Evolutionary conservation across 2,888 invertebrate genomes (phyloP), one percentile per base, ranked within the genome.

Genomic region (Brachypalpus laphriformis): DNA sequence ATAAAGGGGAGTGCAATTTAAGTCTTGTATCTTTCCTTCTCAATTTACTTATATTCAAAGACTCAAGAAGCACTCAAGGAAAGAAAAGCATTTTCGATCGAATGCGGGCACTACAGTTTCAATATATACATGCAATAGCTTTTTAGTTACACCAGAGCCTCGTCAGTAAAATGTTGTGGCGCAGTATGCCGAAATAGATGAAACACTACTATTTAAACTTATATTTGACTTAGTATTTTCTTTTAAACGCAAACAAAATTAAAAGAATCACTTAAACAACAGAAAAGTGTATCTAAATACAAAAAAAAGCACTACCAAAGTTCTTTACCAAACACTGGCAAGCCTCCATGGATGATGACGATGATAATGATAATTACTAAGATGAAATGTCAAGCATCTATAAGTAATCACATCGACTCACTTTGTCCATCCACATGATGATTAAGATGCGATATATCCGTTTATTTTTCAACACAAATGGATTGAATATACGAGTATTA

Each of bases 371-470:
- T 14, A 45, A 20, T 66, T 66, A 72, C 40, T 49, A 5, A 31
- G 75, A 81, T 61, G 68, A 75, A 18, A 28, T 61, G 42, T 20
- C 11, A 61, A 81, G 45, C 59, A 68, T 45, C 59, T 77, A 68
- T 8, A 42, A 66, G 47, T 72, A 56, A 42, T 47, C 56, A 22
- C 63, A 71, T 14, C 18, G 25, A 80, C 80, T 80, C 80, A 80
- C 80, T 80, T 80, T 80, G 45, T 80, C 80, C n/a, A 80, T 65
- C 80, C 80, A 81, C 81, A 81, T 81, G 75, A 54, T 51, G 34
- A 59, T 65, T 25, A 2, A 11, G 22, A 37, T 57, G 22, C 9
- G 9, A 25, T 42, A 18, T 16, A 45, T 45, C 28, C 45, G 16
- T 61, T 22, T 40, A 7, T 40, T 22, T 40, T 14, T 0, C 22